Evolutionary conservation across 2,113 vertebrate species (phyloP).

Genomic region (Antidorcas marsupialis): DNA sequence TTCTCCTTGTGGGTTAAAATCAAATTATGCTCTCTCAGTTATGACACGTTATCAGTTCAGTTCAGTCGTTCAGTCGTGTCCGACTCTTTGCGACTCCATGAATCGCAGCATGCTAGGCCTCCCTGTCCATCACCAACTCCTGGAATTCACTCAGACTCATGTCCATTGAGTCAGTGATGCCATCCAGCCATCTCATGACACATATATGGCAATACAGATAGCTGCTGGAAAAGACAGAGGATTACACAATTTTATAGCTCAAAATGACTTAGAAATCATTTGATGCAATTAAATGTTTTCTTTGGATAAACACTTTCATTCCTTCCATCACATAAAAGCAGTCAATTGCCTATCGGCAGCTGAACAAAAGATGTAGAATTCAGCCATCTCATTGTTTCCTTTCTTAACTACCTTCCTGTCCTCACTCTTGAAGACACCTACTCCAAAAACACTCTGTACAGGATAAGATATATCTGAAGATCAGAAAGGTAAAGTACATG

Average conservation of each 20-base stretch:
- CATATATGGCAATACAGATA: neutral
- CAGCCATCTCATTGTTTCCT: neutral
- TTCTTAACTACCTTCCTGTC: neutral
- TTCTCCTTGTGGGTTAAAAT: rapidly evolving
- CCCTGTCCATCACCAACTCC: no score
- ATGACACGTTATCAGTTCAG: neutral
- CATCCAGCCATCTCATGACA: no score
- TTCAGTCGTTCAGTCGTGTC: no score
- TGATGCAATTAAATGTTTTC: neutral
- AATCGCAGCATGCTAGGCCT: no score
- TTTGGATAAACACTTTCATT: neutral
- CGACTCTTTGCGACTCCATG: no score
- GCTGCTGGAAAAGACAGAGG: neutral
- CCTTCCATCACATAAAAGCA: neutral
- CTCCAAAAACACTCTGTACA: neutral
- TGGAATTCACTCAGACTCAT: no score
- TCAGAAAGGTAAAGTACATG: neutral
- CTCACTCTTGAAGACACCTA: rapidly evolving
- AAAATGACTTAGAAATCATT: neutral
- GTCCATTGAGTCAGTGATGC: no score
- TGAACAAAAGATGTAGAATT: no score
- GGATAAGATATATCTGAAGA: neutral
- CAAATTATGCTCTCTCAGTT: neutral
- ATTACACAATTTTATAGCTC: neutral
- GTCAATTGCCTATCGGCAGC: neutral